phyloP scores from a whole-genome alignment of 2,888 invertebrate species.

The Incurvaria masculella region DNA sequence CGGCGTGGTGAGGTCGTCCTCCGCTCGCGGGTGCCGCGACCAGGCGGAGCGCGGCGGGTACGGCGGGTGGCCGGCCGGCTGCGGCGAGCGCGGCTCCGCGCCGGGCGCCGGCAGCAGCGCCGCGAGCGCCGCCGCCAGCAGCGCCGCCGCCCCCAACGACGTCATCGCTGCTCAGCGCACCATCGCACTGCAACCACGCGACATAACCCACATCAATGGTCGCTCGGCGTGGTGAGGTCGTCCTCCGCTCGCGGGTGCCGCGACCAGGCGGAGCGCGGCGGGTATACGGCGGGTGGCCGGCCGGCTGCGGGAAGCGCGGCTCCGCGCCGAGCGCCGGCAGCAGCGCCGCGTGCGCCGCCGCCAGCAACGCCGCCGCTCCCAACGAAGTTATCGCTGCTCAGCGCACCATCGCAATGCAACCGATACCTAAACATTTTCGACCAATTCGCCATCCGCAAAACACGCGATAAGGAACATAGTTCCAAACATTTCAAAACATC shows the following conservation, averaged over 20 bases:
- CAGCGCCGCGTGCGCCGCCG: constrained; percentile 1
- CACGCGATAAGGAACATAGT: too few relatives aligned
- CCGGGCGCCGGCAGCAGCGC: constrained; percentile 15
- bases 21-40: constrained; percentile 1
- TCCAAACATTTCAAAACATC: too few relatives aligned
- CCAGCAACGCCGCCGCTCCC: neutral
- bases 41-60: neutral
- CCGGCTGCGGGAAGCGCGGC: neutral
- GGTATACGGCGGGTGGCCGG: neutral
- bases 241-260: constrained; percentile 1
- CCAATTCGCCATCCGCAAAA: too few relatives aligned
- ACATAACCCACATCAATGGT: constrained; percentile 2
- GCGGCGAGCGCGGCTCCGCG: constrained; percentile 27
- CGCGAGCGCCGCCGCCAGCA: constrained; percentile 29
- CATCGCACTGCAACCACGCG: neutral
- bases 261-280: neutral
- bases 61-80: constrained; percentile 8
- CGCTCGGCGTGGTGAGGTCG: neutral
- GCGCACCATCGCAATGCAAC: too few relatives aligned
- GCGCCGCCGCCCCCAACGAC: constrained; percentile 24
- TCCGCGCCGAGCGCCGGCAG: too few relatives aligned
- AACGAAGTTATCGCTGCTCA: too few relatives aligned
- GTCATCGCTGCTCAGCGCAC: constrained; percentile 32
- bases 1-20: neutral
- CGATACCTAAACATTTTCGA: too few relatives aligned